Percentiles rank a stretch among this genome's conserved stretches.
Conservation (phyloP, 2,888 invertebrate genomes). For the Agonopterix arenella region DNA sequence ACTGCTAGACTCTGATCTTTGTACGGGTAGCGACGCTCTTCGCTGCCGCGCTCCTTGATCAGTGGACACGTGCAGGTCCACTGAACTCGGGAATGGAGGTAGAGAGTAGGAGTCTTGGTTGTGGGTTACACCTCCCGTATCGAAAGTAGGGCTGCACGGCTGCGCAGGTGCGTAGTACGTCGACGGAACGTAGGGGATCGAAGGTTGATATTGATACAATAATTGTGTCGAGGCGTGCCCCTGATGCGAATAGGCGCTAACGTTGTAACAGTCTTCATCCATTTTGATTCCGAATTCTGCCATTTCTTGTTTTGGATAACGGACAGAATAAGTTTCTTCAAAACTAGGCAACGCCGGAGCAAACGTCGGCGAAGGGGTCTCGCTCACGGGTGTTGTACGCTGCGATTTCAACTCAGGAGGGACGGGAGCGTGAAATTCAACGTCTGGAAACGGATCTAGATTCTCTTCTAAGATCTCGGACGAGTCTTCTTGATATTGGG, state of each 20-base stretch:
- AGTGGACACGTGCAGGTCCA: slow-evolving; percentile 82
- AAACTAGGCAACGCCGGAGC: slow-evolving; percentile 88
- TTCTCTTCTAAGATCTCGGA: slow-evolving; percentile 83
- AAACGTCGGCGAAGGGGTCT: slow-evolving; percentile 59
- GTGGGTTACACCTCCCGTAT: slow-evolving; percentile 64
- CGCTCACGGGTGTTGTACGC: slow-evolving; percentile 59
- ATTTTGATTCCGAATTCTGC: slow-evolving; percentile 85
- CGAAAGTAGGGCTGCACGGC: slow-evolving; percentile 73
- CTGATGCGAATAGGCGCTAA: slow-evolving; percentile 76
- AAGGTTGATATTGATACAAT: slow-evolving; percentile 77
- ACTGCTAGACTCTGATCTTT: slow-evolving; percentile 87
- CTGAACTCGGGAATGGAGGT: slow-evolving; percentile 82
- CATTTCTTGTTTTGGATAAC: slow-evolving; percentile 81
- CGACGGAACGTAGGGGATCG: slow-evolving; percentile 73
- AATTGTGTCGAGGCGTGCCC: slow-evolving; percentile 75
- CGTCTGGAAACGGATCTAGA: slow-evolving; percentile 85
- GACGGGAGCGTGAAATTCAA: slow-evolving; percentile 72
- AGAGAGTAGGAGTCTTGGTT: slow-evolving; percentile 82
- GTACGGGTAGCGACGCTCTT: slow-evolving; percentile 86
- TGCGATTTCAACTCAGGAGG: slow-evolving; percentile 62
- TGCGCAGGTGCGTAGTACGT: slow-evolving; percentile 78
- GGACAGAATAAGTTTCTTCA: slow-evolving; percentile 91
- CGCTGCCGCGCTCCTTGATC: slow-evolving; percentile 81
- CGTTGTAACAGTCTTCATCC: slow-evolving; percentile 91
- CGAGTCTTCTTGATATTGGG: slow-evolving; percentile 84